Evolutionary conservation across 2,888 invertebrate species (phyloP), one percentile per base, ranked within the genome.

Genomic region (Apotomis capreana): DNA sequence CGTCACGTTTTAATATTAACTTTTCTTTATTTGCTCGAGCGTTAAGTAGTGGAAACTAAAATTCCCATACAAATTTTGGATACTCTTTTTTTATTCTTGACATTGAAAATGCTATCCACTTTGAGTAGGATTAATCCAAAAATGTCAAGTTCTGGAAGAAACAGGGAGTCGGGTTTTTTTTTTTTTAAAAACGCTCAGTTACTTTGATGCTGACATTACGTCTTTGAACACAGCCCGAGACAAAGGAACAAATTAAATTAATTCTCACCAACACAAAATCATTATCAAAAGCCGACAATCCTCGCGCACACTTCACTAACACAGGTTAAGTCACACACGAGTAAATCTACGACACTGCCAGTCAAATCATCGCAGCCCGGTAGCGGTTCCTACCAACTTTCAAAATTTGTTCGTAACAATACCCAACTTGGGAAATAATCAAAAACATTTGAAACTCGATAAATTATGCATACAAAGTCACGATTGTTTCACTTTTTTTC

Each of bases 181-280:
- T 26, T 26, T 26, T 26, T 26, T 0, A 1, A 26, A 26, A 1
- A 26, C 26, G 26, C 26, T 26, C 26, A 26, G 2, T 2, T 26
- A 26, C 26, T 26, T 26, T 26, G 26, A 26, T 26, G 26, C 26
- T 26, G 26, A 6, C 6, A 6, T 6, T 6, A 40, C 40, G 40
- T 40, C 40, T 40, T 40, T 0, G 6, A 40, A 37, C n/a, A 40
- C n/a, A 13, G n/a, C 3, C n/a, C 0, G 6, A 15, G 4, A 13
- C 0, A 37, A 10, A 15, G 15, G 8, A 44, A 5, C 4, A 10
- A 15, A 26, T 3, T 15, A 55, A 9, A 54, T 13, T 9, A 54
- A 10, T 8, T 26, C 71, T 71, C 36, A 71, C 71, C 71, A 71
- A 44, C 57, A 71, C 40, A 67, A 57, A n/a, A 62, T 6, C 71